Evolutionary conservation across 2,113 vertebrate genomes (phyloP).

Genomic region (Theristicus caerulescens): DNA sequence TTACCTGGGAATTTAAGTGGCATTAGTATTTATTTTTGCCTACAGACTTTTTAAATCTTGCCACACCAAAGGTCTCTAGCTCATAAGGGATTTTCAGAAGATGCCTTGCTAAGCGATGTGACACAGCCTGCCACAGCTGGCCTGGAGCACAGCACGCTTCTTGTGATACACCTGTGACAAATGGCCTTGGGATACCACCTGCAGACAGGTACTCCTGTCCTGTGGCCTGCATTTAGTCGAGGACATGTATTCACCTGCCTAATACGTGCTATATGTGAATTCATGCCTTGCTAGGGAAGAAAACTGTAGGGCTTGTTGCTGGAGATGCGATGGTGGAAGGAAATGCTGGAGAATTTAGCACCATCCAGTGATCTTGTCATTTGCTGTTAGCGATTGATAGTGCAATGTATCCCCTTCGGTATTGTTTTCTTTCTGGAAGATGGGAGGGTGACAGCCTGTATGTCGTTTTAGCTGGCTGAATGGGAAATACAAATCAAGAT

Average conservation of each 20-base stretch:
- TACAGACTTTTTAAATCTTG: neutral
- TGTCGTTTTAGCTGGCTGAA: neutral
- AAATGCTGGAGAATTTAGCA: neutral
- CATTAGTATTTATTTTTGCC: neutral
- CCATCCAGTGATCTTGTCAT: neutral
- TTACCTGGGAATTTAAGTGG: neutral
- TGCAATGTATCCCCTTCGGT: neutral
- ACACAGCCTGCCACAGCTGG: neutral
- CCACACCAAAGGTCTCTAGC: neutral
- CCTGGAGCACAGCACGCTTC: neutral
- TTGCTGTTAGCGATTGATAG: neutral
- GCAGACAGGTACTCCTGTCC: neutral
- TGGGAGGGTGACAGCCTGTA: neutral
- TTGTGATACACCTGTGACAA: neutral
- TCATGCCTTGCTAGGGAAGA: neutral
- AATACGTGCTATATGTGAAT: fast-evolving
- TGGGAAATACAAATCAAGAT: neutral
- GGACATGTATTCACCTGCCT: fast-evolving
- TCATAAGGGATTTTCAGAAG: neutral
- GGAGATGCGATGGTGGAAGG: neutral
- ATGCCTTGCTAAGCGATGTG: neutral
- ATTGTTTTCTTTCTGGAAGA: neutral
- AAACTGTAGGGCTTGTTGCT: neutral
- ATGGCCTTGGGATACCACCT: neutral
- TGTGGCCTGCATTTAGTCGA: neutral